A percentile compares a stretch with the other conserved stretches of the same genome.
Evolutionary conservation across 2,888 invertebrate genomes (phyloP).

Genomic region (Epinotia bilunana): DNA sequence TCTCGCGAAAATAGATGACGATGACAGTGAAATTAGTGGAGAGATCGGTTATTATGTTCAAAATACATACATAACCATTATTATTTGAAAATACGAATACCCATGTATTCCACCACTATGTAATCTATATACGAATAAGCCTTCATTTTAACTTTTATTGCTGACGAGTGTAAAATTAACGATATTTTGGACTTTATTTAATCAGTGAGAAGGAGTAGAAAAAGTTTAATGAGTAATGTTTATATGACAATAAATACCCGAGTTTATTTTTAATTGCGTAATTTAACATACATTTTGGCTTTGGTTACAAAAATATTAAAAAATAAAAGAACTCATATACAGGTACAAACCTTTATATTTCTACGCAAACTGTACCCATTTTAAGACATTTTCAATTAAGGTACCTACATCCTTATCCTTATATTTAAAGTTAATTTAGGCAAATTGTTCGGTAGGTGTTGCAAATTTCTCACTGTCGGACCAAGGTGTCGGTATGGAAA

Average conservation of each 20-base stretch:
- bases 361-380: conserved; percentile 34
- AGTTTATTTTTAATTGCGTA: too few species aligned
- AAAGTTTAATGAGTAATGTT: too few species aligned
- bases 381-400: conserved; percentile 45
- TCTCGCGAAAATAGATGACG: not conserved
- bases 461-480: conserved; percentile 41
- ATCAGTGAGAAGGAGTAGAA: too few species aligned
- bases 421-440: conserved; percentile 43
- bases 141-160: too few species aligned
- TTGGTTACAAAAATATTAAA: not conserved
- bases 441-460: conserved; percentile 40
- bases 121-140: too few species aligned
- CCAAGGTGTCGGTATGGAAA: conserved; percentile 32
- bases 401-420: conserved; percentile 43
- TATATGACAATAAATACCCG: not conserved
- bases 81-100: too few species aligned
- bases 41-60: too few species aligned
- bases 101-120: too few species aligned
- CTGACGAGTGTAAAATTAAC: too few species aligned
- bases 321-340: not conserved
- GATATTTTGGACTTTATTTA: too few species aligned
- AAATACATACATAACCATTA: too few species aligned
- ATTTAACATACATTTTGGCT: not conserved
- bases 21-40: not conserved
- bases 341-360: not conserved